Evolutionary conservation across 2,113 vertebrate genomes (phyloP).

Genomic region (Chloroceryle aenea): DNA sequence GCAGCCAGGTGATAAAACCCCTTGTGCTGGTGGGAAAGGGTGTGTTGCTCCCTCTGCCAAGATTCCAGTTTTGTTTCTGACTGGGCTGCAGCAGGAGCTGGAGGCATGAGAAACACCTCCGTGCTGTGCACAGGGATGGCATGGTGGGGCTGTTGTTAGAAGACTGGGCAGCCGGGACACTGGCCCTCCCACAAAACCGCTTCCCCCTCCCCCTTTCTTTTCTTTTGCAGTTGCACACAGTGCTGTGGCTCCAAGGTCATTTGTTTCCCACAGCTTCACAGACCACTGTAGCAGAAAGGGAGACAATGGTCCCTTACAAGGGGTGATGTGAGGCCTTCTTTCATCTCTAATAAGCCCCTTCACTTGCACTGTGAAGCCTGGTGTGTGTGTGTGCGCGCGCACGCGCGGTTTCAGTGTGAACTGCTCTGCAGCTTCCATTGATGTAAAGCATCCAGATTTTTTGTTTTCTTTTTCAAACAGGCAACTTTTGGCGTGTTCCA

Average conservation of each 20-base stretch:
- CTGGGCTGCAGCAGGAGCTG: background rate
- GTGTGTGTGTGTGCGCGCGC: conserved; percentile 22
- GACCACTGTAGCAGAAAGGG: conserved; percentile 76
- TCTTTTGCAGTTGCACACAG: conserved; percentile 73
- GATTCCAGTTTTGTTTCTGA: conserved; percentile 30
- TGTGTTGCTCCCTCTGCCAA: background rate
- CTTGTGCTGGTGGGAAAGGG: background rate
- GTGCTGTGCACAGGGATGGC: background rate
- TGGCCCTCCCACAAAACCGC: conserved; percentile 10
- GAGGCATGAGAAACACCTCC: background rate
- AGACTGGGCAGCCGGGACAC: background rate
- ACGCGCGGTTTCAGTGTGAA: conserved; percentile 63
- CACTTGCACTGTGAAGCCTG: conserved; percentile 70
- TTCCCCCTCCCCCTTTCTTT: conserved; percentile 56
- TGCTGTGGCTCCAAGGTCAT: conserved; percentile 79
- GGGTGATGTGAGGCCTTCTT: conserved; percentile 75
- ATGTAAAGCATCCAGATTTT: conserved; percentile 61
- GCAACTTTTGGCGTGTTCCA: conserved; percentile 30
- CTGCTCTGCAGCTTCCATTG: conserved; percentile 59
- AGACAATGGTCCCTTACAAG: conserved; percentile 80
- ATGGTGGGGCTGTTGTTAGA: background rate
- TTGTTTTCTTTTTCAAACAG: conserved; percentile 57
- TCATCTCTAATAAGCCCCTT: conserved; percentile 82
- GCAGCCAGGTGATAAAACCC: background rate
- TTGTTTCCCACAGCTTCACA: conserved; percentile 85